These are phyloP conservation scores for Teleiodes luculella DNA, from an alignment of 2,888 invertebrate genomes.

Conservation along the genomic window DNA sequence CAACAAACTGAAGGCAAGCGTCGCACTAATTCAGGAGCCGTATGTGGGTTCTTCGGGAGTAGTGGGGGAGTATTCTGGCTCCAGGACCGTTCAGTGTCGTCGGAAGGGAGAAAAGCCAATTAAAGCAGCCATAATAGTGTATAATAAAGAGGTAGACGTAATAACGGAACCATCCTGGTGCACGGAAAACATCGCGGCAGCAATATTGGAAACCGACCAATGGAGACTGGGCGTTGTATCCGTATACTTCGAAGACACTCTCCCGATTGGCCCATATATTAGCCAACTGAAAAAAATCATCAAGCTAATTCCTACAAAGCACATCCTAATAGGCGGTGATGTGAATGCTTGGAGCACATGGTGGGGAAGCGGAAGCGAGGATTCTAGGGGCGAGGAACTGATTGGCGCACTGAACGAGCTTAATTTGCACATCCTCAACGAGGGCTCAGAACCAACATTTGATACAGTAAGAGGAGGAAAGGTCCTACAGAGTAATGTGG, in stretches of 20 bases:
- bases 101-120: neutral
- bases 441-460: constrained; percentile 16
- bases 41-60: constrained; percentile 10
- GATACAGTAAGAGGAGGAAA: constrained; percentile 4
- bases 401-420: constrained; percentile 7
- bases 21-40: constrained; percentile 21
- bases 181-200: constrained; percentile 8
- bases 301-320: no score
- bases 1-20: neutral
- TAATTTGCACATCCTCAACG: constrained; percentile 12
- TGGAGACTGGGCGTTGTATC: neutral
- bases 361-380: constrained; percentile 23
- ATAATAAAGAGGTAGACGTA: neutral
- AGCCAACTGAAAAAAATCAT: neutral
- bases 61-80: constrained; percentile 1
- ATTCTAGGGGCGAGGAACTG: constrained; percentile 20
- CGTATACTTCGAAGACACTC: neutral
- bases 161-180: neutral
- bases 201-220: neutral
- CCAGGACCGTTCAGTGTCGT: constrained; percentile 1
- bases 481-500: neutral
- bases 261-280: neutral
- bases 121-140: constrained; percentile 13
- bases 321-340: neutral
- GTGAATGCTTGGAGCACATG: constrained; percentile 11